These are phyloP conservation scores for Hoplodrina ambigua DNA, from an alignment of 2,888 invertebrate species.

Conservation along the genomic window DNA sequence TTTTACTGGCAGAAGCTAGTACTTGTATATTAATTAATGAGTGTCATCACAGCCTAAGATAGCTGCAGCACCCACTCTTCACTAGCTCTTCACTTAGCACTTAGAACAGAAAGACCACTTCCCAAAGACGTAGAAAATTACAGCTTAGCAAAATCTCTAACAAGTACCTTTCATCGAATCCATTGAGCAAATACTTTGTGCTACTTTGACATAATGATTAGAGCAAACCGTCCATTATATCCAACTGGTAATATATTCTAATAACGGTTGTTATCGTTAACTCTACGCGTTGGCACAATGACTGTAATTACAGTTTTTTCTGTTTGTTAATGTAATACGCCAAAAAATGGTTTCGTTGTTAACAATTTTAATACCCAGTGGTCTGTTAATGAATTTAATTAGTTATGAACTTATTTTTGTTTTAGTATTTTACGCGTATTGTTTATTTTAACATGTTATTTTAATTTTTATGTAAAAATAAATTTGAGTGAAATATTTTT, in stretches of 20 bases:
- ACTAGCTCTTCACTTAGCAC: background rate
- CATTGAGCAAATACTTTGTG: constrained; percentile 37
- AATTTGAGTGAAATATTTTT: too few species aligned
- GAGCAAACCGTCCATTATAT: constrained; percentile 39
- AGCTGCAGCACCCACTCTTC: background rate
- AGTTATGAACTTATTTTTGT: background rate
- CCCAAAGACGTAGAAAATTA: constrained; percentile 5
- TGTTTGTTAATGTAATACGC: constrained; percentile 38
- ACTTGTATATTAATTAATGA: background rate
- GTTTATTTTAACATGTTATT: too few species aligned
- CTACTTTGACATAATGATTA: constrained; percentile 49
- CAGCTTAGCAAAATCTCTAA: background rate
- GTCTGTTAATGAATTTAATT: background rate
- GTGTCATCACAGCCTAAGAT: background rate
- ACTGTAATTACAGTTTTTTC: constrained; percentile 35
- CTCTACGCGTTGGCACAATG: constrained; percentile 26
- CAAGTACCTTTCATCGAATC: constrained; percentile 21
- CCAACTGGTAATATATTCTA: constrained; percentile 42
- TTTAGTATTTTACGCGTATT: too few species aligned
- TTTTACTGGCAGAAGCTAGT: too few species aligned
- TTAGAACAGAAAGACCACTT: background rate
- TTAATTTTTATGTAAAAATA: too few species aligned
- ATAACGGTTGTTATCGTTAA: constrained; percentile 47
- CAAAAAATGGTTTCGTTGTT: constrained; percentile 11
- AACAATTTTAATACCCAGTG: background rate